Evolutionary conservation across 2,113 vertebrate genomes (phyloP).

Genomic region (Rhinichthys klamathensis): DNA sequence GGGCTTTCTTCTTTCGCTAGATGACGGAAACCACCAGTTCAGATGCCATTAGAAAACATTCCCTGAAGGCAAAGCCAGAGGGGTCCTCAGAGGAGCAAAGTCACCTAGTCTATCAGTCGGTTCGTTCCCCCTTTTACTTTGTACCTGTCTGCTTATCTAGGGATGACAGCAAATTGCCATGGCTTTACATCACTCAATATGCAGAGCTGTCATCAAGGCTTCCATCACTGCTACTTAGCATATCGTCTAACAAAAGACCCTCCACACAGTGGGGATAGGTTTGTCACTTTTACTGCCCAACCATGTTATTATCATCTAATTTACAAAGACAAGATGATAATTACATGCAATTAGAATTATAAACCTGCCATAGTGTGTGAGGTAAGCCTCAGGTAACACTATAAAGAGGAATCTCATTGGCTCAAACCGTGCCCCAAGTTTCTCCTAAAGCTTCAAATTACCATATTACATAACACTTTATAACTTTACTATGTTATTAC

Average conservation of each 20-base stretch:
- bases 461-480: slow-evolving; percentile 51
- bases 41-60: slow-evolving; percentile 19
- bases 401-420: slow-evolving; percentile 37
- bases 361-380: slow-evolving; percentile 48
- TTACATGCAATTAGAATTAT: slow-evolving; percentile 56
- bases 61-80: slow-evolving; percentile 6
- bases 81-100: slow-evolving; percentile 31
- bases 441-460: slow-evolving; percentile 41
- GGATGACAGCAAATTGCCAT: slow-evolving; percentile 53
- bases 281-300: slow-evolving; percentile 55
- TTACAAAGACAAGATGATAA: slow-evolving; percentile 56
- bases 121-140: slow-evolving; percentile 36
- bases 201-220: slow-evolving; percentile 50
- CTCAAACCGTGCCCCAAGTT: slow-evolving; percentile 34
- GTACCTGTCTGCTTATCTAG: slow-evolving; percentile 47
- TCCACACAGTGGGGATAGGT: slow-evolving; percentile 37
- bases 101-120: slow-evolving; percentile 36
- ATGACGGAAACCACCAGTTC: slow-evolving; percentile 34
- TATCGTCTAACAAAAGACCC: slow-evolving; percentile 49
- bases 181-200: slow-evolving; percentile 53
- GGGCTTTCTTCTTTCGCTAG: slow-evolving; percentile 40
- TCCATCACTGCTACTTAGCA: slow-evolving; percentile 53
- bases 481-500: slow-evolving; percentile 50
- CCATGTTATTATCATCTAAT: slow-evolving; percentile 57
- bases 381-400: slow-evolving; percentile 41